Percentiles rank a stretch among this genome's conserved stretches.
phyloP scores from a whole-genome alignment of 1,140 invertebrate genomes.

The Drosophila bipectinata region DNA sequence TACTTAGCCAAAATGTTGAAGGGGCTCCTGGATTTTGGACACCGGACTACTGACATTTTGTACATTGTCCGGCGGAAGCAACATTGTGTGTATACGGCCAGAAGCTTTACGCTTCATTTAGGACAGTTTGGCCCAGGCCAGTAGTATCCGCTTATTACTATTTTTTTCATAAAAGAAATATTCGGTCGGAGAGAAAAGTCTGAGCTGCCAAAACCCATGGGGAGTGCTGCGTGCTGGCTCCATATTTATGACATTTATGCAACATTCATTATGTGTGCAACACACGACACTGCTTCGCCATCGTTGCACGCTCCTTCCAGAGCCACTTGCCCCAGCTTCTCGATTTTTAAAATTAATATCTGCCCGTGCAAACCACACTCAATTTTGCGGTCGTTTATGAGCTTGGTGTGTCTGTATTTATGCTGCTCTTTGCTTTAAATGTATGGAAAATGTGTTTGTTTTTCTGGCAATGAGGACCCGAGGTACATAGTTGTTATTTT shows the following conservation, averaged over 20 bases:
- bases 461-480: constrained; percentile 3
- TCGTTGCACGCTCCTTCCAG: too few relatives aligned
- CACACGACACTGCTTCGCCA: constrained; percentile 20
- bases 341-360: constrained; percentile 30
- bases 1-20: constrained; percentile 55
- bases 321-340: constrained; percentile 4
- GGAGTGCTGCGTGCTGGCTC: constrained; percentile 46
- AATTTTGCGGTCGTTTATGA: constrained; percentile 25
- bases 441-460: constrained; percentile 22
- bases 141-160: constrained; percentile 51
- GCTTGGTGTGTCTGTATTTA: background rate
- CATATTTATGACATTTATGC: constrained; percentile 61
- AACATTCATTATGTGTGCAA: constrained; percentile 67
- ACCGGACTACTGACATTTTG: background rate
- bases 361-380: constrained; percentile 6
- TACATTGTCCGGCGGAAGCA: constrained; percentile 33
- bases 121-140: constrained; percentile 9
- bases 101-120: constrained; percentile 48
- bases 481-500: constrained; percentile 8
- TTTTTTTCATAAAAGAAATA: constrained; percentile 19
- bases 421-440: constrained; percentile 15
- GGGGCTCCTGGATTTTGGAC: constrained; percentile 36
- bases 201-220: constrained; percentile 11
- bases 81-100: constrained; percentile 38
- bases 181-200: constrained; percentile 1